Base-by-base conservation (phyloP, 2,888 invertebrate genomes). In the Aproaerema taeniolella region DNA sequence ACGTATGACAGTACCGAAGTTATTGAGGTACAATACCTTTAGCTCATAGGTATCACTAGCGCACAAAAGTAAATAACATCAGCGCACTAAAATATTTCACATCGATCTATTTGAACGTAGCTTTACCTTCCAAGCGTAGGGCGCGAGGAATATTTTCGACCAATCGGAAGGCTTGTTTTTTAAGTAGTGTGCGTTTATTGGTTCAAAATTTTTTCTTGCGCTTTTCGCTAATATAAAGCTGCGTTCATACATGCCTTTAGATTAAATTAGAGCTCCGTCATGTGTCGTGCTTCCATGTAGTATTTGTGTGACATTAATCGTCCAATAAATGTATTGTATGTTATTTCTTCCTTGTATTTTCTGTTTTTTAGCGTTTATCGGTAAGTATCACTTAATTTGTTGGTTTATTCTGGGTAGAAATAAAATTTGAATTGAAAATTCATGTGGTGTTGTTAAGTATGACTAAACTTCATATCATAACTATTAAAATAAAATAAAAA, bases 1-100 rank as follows among this genome's bases (percentile, higher is more conserved):
- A 83, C 87, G 64, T 89, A 89, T 83, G 90, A 90, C 66, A 88
- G 67, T 76, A 68, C 79, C 63, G 87, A 87, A 36, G 85, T 79
- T 67, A 62, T 63, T 48, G 86, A 88, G 87, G 87, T 87, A 87
- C 58, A 56, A 46, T 60, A 65, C 58, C 41, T 28, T 41, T 39
- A 44, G 47, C 48, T 17, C n/a, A n/a, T n/a, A n/a, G n/a, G n/a
- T 49, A 46, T 39, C 53, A 50, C 47, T 35, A 35, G 41, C 33
- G 39, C 43, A 42, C 38, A 14, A 10, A 28, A 33, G 20, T 45
- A 33, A 34, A 31, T n/a, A 14, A 39, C 38, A 43, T 34, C 34
- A 41, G 17, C 43, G 46, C 55, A 55, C 52, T 45, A 20, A 42
- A 51, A 41, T 41, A 34, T 31, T 35, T 37, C 39, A 45, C 28